A percentile compares a stretch with the other conserved stretches of the same genome.
phyloP scores from a whole-genome alignment of 2,888 invertebrate genomes.

The Calameuta filiformis region DNA sequence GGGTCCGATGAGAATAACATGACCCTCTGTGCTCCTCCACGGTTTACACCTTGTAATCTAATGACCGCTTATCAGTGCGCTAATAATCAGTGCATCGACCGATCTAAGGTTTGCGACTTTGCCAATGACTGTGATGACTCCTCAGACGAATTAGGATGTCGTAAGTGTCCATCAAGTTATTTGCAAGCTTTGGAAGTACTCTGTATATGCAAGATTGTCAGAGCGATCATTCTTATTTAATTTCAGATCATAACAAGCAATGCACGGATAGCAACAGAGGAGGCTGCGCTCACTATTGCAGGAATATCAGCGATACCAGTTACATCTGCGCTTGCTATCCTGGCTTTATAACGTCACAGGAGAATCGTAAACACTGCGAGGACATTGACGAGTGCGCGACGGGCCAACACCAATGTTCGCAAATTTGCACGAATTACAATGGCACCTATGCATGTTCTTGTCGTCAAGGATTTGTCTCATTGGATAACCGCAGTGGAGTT shows the following conservation, averaged over 20 bases:
- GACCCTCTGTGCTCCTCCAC: conserved; percentile 81
- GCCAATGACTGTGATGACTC: conserved; percentile 92
- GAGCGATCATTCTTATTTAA: conserved; percentile 5
- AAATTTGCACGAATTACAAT: conserved; percentile 91
- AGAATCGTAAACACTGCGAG: conserved; percentile 84
- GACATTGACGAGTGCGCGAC: conserved; percentile 92
- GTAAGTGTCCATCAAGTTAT: conserved; percentile 63
- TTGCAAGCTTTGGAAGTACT: not conserved
- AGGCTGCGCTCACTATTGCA: conserved; percentile 93
- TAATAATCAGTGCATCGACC: conserved; percentile 85
- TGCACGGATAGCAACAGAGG: conserved; percentile 71
- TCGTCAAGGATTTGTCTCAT: conserved; percentile 80
- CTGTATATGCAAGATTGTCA: not conserved
- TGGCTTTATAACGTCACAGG: conserved; percentile 84
- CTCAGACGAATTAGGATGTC: conserved; percentile 92
- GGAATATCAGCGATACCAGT: conserved; percentile 83
- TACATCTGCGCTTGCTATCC: conserved; percentile 92
- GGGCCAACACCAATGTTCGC: conserved; percentile 90
- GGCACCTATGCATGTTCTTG: conserved; percentile 92
- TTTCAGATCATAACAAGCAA: conserved; percentile 63
- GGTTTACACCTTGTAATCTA: conserved; percentile 80
- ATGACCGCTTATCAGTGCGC: conserved; percentile 88
- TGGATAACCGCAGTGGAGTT: conserved; percentile 83
- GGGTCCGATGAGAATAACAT: conserved; percentile 96
- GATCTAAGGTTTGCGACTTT: conserved; percentile 85